A percentile compares a stretch with the other conserved stretches of the same genome.
Conservation (phyloP, 1,140 invertebrate genomes). For the Eufriesea mexicana region DNA sequence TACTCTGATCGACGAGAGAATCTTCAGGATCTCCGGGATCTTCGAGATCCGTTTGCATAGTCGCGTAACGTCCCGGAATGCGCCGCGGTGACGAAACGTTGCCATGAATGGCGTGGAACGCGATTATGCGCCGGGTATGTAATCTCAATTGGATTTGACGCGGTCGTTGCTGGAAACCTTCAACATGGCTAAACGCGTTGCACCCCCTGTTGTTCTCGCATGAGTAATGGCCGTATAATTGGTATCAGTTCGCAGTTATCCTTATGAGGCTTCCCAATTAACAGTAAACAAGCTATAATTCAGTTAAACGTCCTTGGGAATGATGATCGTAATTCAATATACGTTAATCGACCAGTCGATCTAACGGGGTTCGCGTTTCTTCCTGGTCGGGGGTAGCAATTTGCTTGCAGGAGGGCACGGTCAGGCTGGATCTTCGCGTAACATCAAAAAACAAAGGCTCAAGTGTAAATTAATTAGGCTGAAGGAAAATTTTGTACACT, state of each 20-base stretch:
- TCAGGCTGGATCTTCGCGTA: too few species aligned
- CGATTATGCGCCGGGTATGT: background rate
- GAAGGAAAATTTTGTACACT: too few species aligned
- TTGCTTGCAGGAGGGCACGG: too few species aligned
- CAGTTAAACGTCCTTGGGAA: conserved; percentile 34
- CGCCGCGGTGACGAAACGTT: background rate
- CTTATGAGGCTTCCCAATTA: conserved; percentile 32
- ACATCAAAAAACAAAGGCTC: too few species aligned
- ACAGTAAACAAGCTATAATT: conserved; percentile 46
- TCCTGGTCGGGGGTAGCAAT: too few species aligned
- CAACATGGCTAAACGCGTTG: conserved; percentile 12
- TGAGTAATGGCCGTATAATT: conserved; percentile 43
- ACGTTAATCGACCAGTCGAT: background rate
- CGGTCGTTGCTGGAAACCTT: conserved; percentile 20
- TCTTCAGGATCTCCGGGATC: too few species aligned
- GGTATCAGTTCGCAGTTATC: conserved; percentile 42
- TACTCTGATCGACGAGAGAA: too few species aligned
- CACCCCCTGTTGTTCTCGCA: conserved; percentile 5
- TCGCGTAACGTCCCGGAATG: background rate
- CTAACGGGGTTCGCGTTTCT: too few species aligned
- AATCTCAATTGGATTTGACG: conserved; percentile 4
- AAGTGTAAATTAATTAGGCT: too few species aligned
- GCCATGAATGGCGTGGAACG: background rate
- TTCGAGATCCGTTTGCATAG: too few species aligned
- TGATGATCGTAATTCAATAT: conserved; percentile 17